A percentile compares a stretch with the other conserved stretches of the same genome.
Conservation (phyloP, 2,888 invertebrate genomes). For the Xestia ashworthii region DNA sequence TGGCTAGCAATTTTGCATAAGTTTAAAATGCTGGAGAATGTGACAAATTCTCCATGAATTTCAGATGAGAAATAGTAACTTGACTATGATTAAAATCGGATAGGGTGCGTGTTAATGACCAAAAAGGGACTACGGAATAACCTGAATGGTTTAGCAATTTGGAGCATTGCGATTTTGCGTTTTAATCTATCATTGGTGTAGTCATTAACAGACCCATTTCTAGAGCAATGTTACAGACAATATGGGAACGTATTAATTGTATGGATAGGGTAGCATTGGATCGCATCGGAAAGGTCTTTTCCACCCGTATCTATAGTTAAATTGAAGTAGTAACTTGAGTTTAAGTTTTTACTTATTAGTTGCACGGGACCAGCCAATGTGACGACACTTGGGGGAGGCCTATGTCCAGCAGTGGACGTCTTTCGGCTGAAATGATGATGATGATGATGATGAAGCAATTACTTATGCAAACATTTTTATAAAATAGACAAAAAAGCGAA, state of each 20-base stretch:
- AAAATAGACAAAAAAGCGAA: no score
- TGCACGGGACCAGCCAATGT: no score
- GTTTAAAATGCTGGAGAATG: conserved; percentile 30
- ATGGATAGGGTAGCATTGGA: background rate
- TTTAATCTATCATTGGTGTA: background rate
- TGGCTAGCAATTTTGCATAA: conserved; percentile 21
- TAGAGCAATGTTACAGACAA: background rate
- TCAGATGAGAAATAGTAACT: background rate
- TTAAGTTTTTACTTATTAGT: no score
- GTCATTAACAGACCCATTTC: background rate
- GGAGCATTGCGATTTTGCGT: background rate
- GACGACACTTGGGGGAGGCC: no score
- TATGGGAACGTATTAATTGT: background rate
- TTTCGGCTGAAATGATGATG: no score
- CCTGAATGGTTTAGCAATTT: background rate
- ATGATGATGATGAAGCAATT: no score
- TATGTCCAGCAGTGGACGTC: no score
- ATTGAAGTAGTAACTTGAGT: no score
- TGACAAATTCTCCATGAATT: conserved; percentile 27
- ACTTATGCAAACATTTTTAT: no score
- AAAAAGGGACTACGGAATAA: background rate
- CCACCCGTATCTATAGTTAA: no score
- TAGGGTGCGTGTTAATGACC: background rate
- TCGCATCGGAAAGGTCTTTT: background rate
- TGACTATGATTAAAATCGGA: background rate